Conservation (phyloP, 2,113 vertebrate species). For the Mobula hypostoma region DNA sequence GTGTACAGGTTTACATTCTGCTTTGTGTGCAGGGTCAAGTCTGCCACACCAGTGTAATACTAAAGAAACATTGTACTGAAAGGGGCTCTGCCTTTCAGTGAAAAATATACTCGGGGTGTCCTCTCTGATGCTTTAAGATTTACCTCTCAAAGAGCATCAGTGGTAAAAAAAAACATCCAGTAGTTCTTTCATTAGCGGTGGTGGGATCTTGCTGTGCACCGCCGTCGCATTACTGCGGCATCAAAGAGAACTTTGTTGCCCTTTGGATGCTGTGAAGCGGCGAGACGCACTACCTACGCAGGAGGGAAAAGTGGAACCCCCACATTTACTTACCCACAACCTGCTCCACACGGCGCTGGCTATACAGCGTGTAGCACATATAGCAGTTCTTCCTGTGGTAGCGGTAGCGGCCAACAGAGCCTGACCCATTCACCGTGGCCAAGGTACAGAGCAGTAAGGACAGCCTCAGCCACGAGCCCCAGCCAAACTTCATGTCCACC, state of each 20-base stretch:
- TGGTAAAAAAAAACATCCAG: not conserved
- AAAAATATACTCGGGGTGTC: not conserved
- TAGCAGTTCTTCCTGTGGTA: constrained; percentile 71
- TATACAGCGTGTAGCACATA: constrained; percentile 60
- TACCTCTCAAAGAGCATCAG: not conserved
- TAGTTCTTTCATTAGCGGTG: not conserved
- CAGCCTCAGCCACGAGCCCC: not conserved
- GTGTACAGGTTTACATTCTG: too few relatives aligned
- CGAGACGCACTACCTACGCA: not conserved
- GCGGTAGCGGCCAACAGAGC: constrained; percentile 52
- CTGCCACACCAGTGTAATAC: not conserved
- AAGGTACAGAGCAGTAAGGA: not conserved
- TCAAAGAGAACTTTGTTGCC: too few relatives aligned
- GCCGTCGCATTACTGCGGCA: not conserved
- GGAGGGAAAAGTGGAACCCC: not conserved
- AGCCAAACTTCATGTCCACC: not conserved
- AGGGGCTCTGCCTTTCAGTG: not conserved
- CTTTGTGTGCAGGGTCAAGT: too few relatives aligned
- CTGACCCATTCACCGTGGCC: constrained; percentile 26
- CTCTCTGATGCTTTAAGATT: too few relatives aligned
- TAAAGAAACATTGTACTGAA: not conserved
- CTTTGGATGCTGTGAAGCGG: not conserved
- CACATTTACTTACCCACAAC: constrained; percentile 60
- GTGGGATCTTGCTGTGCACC: not conserved
- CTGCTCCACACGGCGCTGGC: constrained; percentile 43